Base-by-base conservation (phyloP, 2,888 invertebrate species). In the Agrochola macilenta region DNA sequence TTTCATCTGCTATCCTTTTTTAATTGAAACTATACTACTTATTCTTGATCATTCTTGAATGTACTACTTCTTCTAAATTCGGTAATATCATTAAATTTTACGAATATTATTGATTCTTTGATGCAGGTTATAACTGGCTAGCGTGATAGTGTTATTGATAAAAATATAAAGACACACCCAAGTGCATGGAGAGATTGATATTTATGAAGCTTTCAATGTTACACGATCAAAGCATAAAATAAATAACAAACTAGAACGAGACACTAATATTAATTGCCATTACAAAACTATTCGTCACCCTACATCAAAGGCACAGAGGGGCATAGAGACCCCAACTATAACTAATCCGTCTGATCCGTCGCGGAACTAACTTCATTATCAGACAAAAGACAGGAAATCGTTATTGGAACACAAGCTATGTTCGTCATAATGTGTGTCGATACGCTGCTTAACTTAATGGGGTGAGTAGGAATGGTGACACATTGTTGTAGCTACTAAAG, bases 331-430 rank as follows among this genome's bases (percentile, higher is more conserved):
- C 79, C 85, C 78, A 77, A 74, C 85, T 85, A 60, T 78, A 49
- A 58, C 74, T 74, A 85, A 86, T 87, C 85, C 61, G n/a, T 30
- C 60, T 63, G 70, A 82, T 87, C 74, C 83, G 71, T 66, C 72
- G 74, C 74, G 74, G 86, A 85, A 82, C 86, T 83, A 87, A 86
- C 82, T 74, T 69, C 69, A 76, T 86, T 86, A 86, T 61, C 73
- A 57, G 65, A 84, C 85, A 84, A 84, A 83, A 77, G 81, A 87
- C 68, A 75, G 78, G 80, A 81, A 86, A 76, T 69, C 63, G 84
- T 76, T 84, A 84, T 76, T 87, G 74, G 58, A 74, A 70, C 58
- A 58, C 54, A 46, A 69, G 79, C 75, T 71, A 57, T 86, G 75
- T 84, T 74, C 86, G 58, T 72, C 78, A 63, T 80, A 71, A 83